These are phyloP conservation scores for Poliocrania exsul DNA, from an alignment of 2,797 vertebrate genomes.

Conservation along the genomic window DNA sequence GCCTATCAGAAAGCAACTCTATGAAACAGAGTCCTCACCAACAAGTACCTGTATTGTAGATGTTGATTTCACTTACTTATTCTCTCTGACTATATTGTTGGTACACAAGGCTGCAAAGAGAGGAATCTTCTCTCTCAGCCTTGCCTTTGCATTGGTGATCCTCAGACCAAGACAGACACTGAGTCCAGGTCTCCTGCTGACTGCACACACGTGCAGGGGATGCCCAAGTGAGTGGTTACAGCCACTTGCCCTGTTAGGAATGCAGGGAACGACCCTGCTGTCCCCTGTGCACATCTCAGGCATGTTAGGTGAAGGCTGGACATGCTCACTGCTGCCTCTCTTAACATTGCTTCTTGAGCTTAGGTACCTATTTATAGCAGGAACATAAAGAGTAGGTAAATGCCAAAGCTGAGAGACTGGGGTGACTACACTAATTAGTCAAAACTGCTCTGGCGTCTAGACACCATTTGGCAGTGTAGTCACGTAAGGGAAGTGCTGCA, in stretches of 20 bases:
- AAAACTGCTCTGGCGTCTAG: conserved; percentile 45
- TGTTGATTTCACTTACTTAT: too few relatives aligned
- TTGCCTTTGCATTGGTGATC: neutral
- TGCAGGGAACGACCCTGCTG: rapidly evolving
- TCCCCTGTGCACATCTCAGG: neutral
- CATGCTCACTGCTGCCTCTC: neutral
- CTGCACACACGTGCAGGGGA: rapidly evolving
- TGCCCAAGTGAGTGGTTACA: neutral
- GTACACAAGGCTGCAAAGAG: neutral
- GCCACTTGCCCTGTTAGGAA: rapidly evolving
- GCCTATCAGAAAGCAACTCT: neutral
- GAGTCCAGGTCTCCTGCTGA: neutral
- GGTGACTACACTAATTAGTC: conserved; percentile 54
- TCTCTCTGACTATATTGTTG: neutral
- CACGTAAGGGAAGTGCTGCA: conserved; percentile 39
- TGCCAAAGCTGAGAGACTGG: conserved; percentile 1
- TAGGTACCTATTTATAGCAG: neutral
- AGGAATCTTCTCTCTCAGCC: neutral
- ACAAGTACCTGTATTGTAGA: rapidly evolving
- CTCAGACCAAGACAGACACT: neutral
- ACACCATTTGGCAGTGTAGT: conserved; percentile 60
- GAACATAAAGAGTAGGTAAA: neutral
- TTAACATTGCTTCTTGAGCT: neutral
- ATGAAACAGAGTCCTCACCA: neutral
- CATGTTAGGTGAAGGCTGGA: neutral